Percentiles rank a stretch among this genome's conserved stretches.
phyloP scores from a whole-genome alignment of 2,888 invertebrate species.

The Achlya flavicornis region DNA sequence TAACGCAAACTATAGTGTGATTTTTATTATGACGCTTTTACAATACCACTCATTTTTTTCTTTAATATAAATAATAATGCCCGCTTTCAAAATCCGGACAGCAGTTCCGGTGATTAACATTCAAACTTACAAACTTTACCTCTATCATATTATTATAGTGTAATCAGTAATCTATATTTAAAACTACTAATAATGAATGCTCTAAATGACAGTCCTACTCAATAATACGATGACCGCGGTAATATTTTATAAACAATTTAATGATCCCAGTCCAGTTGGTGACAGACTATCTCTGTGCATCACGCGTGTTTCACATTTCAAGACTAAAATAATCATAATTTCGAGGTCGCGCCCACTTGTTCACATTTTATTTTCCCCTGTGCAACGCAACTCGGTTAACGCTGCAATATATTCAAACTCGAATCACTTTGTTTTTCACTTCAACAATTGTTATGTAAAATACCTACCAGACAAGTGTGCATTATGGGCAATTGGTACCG shows the following conservation, averaged over 20 bases:
- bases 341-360: slow-evolving; percentile 71
- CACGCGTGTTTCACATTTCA: slow-evolving; percentile 39
- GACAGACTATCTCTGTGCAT: slow-evolving; percentile 45
- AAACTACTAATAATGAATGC: too few species aligned
- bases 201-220: too few species aligned
- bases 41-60: too few species aligned
- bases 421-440: slow-evolving; percentile 43
- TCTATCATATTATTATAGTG: too few species aligned
- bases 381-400: slow-evolving; percentile 50
- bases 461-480: slow-evolving; percentile 18
- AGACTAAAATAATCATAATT: slow-evolving; percentile 70
- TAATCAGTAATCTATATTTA: too few species aligned
- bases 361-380: slow-evolving; percentile 58
- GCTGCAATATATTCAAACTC: slow-evolving; percentile 39
- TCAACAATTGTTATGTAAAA: slow-evolving; percentile 19
- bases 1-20: too few species aligned
- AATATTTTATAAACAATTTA: neutral
- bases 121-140: too few species aligned
- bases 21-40: too few species aligned
- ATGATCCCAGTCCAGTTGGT: slow-evolving; percentile 30
- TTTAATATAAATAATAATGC: too few species aligned
- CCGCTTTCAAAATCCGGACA: too few species aligned
- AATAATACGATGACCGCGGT: too few species aligned
- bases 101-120: too few species aligned
- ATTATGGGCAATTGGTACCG: slow-evolving; percentile 4